A percentile compares a stretch with the other conserved stretches of the same genome.
These are phyloP conservation scores for Adoxophyes honmai DNA, from an alignment of 1,140 invertebrate species.

Conservation along the genomic window DNA sequence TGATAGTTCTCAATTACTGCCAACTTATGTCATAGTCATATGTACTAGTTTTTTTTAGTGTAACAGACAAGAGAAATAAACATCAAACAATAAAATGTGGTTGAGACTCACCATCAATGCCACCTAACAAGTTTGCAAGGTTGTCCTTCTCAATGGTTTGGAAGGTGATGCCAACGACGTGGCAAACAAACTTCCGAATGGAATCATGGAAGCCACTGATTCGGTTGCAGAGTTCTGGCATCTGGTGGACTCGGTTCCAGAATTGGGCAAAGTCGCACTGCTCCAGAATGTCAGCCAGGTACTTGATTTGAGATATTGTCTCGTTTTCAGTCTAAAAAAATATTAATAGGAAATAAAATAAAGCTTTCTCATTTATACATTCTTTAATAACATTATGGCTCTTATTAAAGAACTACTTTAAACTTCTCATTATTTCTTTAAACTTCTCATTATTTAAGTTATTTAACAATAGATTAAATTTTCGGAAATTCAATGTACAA, in stretches of 20 bases:
- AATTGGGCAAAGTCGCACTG: constrained; percentile 95
- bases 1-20: no score
- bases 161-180: constrained; percentile 97
- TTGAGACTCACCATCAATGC: constrained; percentile 83
- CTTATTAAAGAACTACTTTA: no score
- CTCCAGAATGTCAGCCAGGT: constrained; percentile 93
- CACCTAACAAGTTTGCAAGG: constrained; percentile 90
- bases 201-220: constrained; percentile 96
- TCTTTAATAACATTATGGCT: no score
- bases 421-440: no score
- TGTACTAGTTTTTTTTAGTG: no score
- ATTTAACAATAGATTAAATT: no score
- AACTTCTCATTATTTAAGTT: no score
- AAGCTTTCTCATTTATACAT: no score
- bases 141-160: constrained; percentile 93
- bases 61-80: no score
- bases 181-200: constrained; percentile 97
- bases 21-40: no score
- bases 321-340: constrained; percentile 86
- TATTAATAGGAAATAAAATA: constrained; percentile 13
- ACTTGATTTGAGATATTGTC: constrained; percentile 90
- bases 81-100: no score
- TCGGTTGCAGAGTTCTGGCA: constrained; percentile 84
- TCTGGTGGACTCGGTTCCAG: constrained; percentile 87
- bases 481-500: no score